Percentiles rank a stretch among this genome's conserved stretches.
Conservation (phyloP, 2,888 invertebrate species). For the Andrena hattorfiana region DNA sequence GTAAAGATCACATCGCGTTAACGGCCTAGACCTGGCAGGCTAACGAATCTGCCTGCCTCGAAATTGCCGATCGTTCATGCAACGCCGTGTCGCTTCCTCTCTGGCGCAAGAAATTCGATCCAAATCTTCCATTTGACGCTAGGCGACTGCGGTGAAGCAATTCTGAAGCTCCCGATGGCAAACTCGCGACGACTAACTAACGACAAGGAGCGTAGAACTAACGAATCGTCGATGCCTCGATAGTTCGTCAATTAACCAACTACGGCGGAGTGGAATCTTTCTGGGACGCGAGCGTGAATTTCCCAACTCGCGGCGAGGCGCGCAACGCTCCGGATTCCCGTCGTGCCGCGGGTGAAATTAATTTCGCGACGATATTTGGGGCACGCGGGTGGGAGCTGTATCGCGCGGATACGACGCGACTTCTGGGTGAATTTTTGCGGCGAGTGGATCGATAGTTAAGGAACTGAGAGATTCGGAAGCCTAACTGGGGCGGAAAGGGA, state of each 20-base stretch:
- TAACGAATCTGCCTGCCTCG: neutral
- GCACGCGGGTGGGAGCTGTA: neutral
- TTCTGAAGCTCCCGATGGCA: too few species aligned
- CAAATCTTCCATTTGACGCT: too few species aligned
- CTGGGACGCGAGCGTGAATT: neutral
- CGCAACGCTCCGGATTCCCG: neutral
- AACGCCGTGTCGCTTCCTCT: too few species aligned
- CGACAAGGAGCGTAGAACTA: neutral
- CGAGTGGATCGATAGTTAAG: constrained; percentile 13
- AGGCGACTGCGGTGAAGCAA: too few species aligned
- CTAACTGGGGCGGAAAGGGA: constrained; percentile 41
- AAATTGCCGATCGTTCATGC: neutral
- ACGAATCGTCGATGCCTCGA: neutral
- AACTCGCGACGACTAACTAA: too few species aligned
- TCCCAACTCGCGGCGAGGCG: neutral
- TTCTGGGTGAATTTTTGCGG: neutral
- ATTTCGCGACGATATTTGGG: neutral
- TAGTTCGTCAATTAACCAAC: neutral
- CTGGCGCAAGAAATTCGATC: too few species aligned
- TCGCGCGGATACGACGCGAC: neutral
- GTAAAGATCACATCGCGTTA: constrained; percentile 7
- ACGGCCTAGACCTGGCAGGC: neutral
- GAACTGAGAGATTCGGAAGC: constrained; percentile 12
- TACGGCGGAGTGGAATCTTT: neutral
- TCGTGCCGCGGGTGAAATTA: neutral